A percentile compares a stretch with the other conserved stretches of the same genome.
These are phyloP conservation scores for Campaea margaritaria DNA, from an alignment of 2,888 invertebrate species.

Conservation along the genomic window DNA sequence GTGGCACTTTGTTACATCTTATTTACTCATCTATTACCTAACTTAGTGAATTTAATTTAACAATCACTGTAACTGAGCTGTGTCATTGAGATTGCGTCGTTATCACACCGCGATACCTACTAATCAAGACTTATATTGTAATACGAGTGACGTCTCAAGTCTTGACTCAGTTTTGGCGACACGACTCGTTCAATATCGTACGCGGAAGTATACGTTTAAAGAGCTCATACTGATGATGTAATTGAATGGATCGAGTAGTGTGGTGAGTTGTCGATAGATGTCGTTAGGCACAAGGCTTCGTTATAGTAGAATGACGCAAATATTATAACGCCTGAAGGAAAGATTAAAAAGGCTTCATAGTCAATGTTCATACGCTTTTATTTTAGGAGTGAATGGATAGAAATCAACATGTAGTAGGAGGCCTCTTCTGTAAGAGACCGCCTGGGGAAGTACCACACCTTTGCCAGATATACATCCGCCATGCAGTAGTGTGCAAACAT, in stretches of 20 bases:
- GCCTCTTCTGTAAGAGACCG: too few relatives aligned
- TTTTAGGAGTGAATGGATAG: too few relatives aligned
- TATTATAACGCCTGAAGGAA: too few relatives aligned
- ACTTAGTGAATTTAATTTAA: not conserved
- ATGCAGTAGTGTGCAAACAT: too few relatives aligned
- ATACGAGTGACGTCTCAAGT: not conserved
- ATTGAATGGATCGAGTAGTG: conserved; percentile 4
- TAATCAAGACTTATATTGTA: not conserved
- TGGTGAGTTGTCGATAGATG: conserved; percentile 5
- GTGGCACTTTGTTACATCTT: not conserved
- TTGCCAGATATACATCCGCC: too few relatives aligned
- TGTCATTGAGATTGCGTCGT: conserved; percentile 2
- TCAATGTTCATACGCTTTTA: too few relatives aligned
- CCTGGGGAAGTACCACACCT: too few relatives aligned
- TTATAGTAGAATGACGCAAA: too few relatives aligned
- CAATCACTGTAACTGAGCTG: not conserved
- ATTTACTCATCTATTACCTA: conserved; percentile 1
- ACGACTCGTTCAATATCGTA: conserved; percentile 4
- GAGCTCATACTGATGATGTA: conserved; percentile 1
- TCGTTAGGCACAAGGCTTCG: conserved; percentile 3
- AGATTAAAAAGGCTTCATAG: too few relatives aligned
- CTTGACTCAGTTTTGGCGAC: conserved; percentile 5
- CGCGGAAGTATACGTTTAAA: conserved; percentile 1
- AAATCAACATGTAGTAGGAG: too few relatives aligned
- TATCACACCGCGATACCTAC: conserved; percentile 1